A percentile compares a stretch with the other conserved stretches of the same genome.
phyloP scores from a whole-genome alignment of 2,797 vertebrate species.

The Poecilia gillii region DNA sequence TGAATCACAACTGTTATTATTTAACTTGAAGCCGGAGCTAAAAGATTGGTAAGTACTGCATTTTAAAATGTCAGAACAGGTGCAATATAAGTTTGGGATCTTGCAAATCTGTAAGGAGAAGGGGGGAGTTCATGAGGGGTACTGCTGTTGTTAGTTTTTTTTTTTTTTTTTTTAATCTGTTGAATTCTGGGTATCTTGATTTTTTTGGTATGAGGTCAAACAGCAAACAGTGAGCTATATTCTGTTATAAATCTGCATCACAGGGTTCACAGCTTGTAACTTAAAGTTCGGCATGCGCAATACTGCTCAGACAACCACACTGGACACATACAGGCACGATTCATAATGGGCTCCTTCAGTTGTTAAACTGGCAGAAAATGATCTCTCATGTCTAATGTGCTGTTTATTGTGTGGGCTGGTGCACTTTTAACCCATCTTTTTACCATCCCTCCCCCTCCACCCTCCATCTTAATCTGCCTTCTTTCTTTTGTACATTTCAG shows the following conservation, averaged over 20 bases:
- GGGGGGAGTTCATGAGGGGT: not conserved
- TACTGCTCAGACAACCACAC: not conserved
- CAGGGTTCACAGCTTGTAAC: not conserved
- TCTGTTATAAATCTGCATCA: not conserved
- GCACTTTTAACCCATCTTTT: constrained; percentile 40
- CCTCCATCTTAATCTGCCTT: not conserved
- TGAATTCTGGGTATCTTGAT: not conserved
- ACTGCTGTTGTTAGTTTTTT: not conserved
- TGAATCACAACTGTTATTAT: not conserved
- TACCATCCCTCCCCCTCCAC: not conserved
- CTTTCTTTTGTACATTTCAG: not conserved
- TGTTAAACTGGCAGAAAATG: constrained; percentile 20
- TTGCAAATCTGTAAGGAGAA: not conserved
- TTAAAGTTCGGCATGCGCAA: not conserved
- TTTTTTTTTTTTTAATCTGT: not conserved
- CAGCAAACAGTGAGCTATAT: not conserved
- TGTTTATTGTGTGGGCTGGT: constrained; percentile 35
- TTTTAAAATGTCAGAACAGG: not conserved
- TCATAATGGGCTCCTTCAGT: constrained; percentile 8
- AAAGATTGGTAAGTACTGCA: not conserved
- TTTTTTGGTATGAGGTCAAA: not conserved
- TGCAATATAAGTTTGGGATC: not conserved
- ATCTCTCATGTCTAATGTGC: constrained; percentile 39
- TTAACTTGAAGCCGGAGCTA: not conserved
- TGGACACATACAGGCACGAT: not conserved